Percentiles rank a stretch among this genome's conserved stretches.
These are phyloP conservation scores for Amniataba percoides DNA, from an alignment of 2,797 vertebrate genomes.

Conservation along the genomic window DNA sequence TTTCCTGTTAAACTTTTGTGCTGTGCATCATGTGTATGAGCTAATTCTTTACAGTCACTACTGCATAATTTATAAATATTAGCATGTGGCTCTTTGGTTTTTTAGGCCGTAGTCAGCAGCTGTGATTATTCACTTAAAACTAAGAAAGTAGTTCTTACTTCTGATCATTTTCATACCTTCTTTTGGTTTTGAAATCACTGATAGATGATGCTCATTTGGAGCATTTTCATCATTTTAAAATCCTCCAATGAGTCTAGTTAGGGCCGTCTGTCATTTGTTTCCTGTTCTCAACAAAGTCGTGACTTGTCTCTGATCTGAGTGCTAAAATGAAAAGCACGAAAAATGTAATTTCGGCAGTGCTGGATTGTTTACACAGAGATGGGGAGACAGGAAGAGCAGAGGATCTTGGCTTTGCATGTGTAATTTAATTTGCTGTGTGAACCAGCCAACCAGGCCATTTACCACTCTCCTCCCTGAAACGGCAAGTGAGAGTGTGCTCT, in stretches of 20 bases:
- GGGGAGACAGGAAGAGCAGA: constrained; percentile 1
- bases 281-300: constrained; percentile 1
- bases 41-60: background rate
- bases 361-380: constrained; percentile 46
- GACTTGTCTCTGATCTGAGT: constrained; percentile 31
- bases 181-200: background rate
- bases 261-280: background rate
- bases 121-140: background rate
- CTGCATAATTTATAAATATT: background rate
- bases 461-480: constrained; percentile 28
- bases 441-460: constrained; percentile 37
- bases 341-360: constrained; percentile 40
- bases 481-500: background rate
- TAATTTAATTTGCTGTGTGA: constrained; percentile 61
- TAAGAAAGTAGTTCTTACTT: too few relatives aligned
- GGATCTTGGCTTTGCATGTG: constrained; percentile 42
- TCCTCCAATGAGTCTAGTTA: background rate
- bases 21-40: background rate
- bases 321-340: constrained; percentile 43
- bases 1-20: background rate
- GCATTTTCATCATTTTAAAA: constrained; percentile 4
- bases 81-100: background rate
- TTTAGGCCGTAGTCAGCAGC: background rate
- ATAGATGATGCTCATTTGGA: background rate
- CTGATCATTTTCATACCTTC: background rate